Evolutionary conservation across 2,113 vertebrate species (phyloP), one percentile per base, ranked within the genome.

Genomic region (Gnathonemus echidnorhynchus): DNA sequence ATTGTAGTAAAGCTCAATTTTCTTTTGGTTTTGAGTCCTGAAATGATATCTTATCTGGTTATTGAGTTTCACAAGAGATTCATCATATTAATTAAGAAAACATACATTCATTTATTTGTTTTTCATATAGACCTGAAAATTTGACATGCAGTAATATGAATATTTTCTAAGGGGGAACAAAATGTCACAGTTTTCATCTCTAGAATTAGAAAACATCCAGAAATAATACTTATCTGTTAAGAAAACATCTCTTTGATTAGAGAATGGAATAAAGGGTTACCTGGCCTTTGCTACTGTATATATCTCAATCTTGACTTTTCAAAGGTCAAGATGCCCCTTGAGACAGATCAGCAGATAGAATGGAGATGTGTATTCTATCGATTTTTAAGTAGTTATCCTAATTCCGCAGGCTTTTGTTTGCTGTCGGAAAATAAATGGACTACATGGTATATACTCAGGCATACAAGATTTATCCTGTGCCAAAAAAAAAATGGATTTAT

Each of bases 321-420:
- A 80, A 80, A 80, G 74, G 74, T 80, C 74, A 80, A 80, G 74
- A 80, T 42, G 4, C 39, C 74, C 74, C 74, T 42, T 39, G 35
- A 80, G 74, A 19, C 31, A 80, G 74, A 80, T 80, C 74, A 80
- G 35, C 74, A 80, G 74, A 80, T 42, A 80, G 74, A 80, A 80
- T 80, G 74, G 39, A 80, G 35, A 80, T 19, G 70, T 1, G 74
- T 42, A 80, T 42, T 42, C 74, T 80, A 80, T 80, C 2, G 74
- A 80, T 80, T 80, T 42, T 80, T 80, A 39, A 80, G 11, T 80
- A 19, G 74, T 42, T 80, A 80, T 80, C 74, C 74, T 80, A 80
- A 80, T 80, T 80, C 35, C 6, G 1, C 35, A 19, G 74, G 74
- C 74, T 80, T 39, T 80, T 80, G 74, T 80, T 80, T 80, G 31